phyloP scores from a whole-genome alignment of 1,140 invertebrate genomes.

The Pseudachorutes palmiensis region DNA sequence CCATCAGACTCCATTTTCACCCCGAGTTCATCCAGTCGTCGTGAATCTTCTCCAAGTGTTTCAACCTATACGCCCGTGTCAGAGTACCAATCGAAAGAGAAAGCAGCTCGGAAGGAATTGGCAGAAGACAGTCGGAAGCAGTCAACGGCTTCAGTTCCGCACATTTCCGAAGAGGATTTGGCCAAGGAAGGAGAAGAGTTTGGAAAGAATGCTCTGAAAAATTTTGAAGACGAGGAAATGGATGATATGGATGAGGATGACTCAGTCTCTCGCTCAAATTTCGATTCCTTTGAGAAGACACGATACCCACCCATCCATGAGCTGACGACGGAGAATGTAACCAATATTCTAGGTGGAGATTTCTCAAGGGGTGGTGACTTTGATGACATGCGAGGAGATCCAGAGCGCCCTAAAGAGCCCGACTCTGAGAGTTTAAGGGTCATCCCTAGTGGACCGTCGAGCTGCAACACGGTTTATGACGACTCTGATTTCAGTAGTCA shows the following conservation, averaged over 20 bases:
- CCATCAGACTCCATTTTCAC: not conserved
- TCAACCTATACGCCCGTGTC: not conserved
- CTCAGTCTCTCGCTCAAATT: not conserved
- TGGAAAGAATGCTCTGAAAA: conserved; percentile 18
- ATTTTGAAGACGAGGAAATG: conserved; percentile 19
- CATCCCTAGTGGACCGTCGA: conserved; percentile 36
- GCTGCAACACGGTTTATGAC: conserved; percentile 37
- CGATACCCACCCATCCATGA: conserved; percentile 1
- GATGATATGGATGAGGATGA: conserved; percentile 10
- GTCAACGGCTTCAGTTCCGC: conserved; percentile 2
- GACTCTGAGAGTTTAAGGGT: conserved; percentile 36
- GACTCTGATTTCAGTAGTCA: conserved; percentile 33
- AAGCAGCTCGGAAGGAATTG: not conserved
- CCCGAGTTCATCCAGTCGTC: not conserved
- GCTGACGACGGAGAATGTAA: conserved; percentile 6
- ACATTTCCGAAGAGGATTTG: conserved; percentile 18
- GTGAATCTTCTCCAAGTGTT: too few species aligned
- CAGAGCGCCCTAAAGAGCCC: conserved; percentile 33
- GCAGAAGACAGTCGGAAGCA: conserved; percentile 1
- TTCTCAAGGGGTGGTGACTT: conserved; percentile 18
- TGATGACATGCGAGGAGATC: conserved; percentile 31
- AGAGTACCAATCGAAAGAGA: not conserved
- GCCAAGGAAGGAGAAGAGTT: conserved; percentile 17
- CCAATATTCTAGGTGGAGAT: conserved; percentile 8
- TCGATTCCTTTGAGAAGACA: not conserved